Evolutionary conservation across 1,140 invertebrate species (phyloP).

Genomic region (Papilio polyxenes): DNA sequence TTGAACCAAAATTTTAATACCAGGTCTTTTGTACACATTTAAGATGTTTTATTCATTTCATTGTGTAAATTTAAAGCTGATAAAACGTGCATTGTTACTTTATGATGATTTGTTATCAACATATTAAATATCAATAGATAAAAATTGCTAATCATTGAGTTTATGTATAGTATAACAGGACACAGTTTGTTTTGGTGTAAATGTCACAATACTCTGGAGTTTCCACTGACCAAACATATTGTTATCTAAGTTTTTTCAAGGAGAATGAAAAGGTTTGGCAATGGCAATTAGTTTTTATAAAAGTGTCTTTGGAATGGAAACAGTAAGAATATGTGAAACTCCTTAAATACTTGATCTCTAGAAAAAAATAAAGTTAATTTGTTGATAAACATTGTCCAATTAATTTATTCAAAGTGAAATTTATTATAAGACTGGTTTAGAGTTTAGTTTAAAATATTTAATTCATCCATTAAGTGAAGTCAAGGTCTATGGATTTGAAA

Average conservation of each 20-base stretch:
- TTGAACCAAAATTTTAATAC: not conserved
- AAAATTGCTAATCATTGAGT: not conserved
- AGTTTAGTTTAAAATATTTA: not conserved
- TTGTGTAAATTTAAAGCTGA: not conserved
- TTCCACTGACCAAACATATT: not conserved
- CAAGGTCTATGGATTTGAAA: not conserved
- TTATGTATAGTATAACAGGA: not conserved
- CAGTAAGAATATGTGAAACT: not conserved
- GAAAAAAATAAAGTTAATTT: not conserved
- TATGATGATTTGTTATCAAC: not conserved
- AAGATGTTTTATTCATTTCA: not conserved
- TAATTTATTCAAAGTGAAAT: not conserved
- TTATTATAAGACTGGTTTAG: not conserved
- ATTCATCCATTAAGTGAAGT: not conserved
- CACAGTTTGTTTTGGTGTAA: not conserved
- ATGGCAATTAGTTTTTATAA: too few relatives aligned
- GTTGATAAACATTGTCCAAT: not conserved
- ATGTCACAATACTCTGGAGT: not conserved
- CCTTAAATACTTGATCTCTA: not conserved
- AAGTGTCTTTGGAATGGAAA: not conserved
- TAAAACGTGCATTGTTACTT: not conserved
- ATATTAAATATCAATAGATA: slow-evolving; percentile 16
- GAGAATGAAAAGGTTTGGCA: too few relatives aligned
- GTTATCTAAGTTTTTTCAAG: not conserved
- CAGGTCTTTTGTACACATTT: not conserved